Evolutionary conservation across 2,113 vertebrate species (phyloP).

Genomic region (Pachyramphus minor): DNA sequence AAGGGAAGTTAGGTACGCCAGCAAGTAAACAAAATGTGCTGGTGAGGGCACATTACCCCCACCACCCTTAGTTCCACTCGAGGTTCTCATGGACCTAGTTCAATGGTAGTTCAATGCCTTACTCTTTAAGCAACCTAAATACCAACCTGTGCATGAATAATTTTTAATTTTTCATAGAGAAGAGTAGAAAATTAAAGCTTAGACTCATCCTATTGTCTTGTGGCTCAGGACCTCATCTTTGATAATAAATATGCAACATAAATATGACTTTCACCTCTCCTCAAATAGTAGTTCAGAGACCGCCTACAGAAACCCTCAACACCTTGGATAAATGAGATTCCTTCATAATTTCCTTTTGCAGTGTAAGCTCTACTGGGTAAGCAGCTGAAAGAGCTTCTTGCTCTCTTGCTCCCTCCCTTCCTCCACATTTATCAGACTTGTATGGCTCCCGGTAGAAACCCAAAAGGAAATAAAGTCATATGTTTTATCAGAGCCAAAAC

Average conservation of each 20-base stretch:
- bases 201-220: neutral
- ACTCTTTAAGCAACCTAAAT: neutral
- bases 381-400: neutral
- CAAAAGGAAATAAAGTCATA: conserved; percentile 65
- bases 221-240: neutral
- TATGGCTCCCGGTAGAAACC: conserved; percentile 40
- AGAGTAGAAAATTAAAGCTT: neutral
- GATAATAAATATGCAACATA: neutral
- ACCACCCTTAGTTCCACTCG: neutral
- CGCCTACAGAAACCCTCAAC: neutral
- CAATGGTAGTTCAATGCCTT: neutral
- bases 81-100: neutral
- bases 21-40: neutral
- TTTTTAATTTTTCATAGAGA: neutral
- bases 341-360: neutral
- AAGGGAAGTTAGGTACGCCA: neutral
- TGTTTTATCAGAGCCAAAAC: conserved; percentile 56
- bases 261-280: neutral
- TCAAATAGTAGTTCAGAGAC: neutral
- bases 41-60: neutral
- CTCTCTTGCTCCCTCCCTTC: neutral
- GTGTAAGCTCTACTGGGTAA: neutral
- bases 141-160: neutral
- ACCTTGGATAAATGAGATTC: neutral
- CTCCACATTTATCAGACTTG: neutral